Evolutionary conservation across 2,888 invertebrate genomes (phyloP).

Genomic region (Pandemis cinnamomeana): DNA sequence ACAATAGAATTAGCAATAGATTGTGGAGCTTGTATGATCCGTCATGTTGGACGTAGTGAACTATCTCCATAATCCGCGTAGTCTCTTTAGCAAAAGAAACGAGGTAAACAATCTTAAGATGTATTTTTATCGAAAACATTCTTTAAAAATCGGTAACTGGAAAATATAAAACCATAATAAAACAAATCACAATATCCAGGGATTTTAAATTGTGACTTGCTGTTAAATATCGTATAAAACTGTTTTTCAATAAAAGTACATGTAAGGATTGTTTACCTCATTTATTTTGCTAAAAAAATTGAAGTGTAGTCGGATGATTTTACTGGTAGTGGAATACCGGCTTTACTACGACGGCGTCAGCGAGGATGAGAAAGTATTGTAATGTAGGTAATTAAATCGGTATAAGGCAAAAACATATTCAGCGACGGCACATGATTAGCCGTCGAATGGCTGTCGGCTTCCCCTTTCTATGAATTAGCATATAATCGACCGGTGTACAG

Average conservation of each 20-base stretch:
- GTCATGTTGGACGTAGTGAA: neutral
- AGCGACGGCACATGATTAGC: neutral
- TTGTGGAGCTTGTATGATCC: neutral
- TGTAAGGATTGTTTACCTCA: too few species aligned
- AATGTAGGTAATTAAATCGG: neutral
- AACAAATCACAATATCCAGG: too few species aligned
- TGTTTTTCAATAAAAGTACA: too few species aligned
- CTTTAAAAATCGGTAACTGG: too few species aligned
- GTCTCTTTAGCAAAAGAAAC: too few species aligned
- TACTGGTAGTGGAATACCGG: neutral
- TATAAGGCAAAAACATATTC: neutral
- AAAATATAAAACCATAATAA: too few species aligned
- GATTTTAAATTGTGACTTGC: too few species aligned
- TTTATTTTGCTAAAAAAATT: too few species aligned
- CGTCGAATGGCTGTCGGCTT: constrained; percentile 8
- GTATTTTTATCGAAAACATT: too few species aligned
- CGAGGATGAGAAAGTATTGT: neutral
- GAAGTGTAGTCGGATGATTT: neutral
- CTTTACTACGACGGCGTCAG: neutral
- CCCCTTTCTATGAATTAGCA: constrained; percentile 19
- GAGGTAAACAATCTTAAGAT: too few species aligned
- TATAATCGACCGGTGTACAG: constrained; percentile 13
- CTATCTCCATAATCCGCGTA: neutral
- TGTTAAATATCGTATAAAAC: too few species aligned
- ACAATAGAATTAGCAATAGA: neutral